Evolutionary conservation across 1,140 invertebrate genomes (phyloP).

Genomic region (Asobara japonica): DNA sequence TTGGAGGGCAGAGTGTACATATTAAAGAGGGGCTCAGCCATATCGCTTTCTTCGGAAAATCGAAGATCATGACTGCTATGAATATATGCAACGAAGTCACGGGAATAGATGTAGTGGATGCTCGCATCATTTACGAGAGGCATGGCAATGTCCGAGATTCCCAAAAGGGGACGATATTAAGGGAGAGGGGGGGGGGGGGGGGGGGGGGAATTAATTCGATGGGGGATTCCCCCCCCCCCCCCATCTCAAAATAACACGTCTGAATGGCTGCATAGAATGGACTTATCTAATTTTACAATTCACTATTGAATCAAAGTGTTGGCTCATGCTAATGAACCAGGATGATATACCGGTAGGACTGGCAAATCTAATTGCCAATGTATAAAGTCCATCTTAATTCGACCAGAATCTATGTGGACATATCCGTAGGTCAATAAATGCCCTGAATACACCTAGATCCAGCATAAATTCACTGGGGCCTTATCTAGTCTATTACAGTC

Average conservation of each 20-base stretch:
- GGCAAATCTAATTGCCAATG: not conserved
- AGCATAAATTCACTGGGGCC: not conserved
- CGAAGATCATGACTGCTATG: not conserved
- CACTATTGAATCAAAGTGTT: too few species aligned
- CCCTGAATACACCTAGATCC: not conserved
- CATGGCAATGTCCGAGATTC: not conserved
- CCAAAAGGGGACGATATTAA: too few species aligned
- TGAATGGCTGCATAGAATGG: too few species aligned
- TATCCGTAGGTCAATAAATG: not conserved
- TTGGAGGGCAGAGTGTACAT: not conserved
- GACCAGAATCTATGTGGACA: not conserved
- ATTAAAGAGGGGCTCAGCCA: not conserved
- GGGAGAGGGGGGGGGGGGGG: too few species aligned
- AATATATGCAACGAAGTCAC: not conserved
- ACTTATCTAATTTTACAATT: too few species aligned
- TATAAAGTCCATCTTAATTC: not conserved
- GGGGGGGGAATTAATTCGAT: too few species aligned
- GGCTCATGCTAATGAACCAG: too few species aligned
- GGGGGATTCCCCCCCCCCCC: too few species aligned
- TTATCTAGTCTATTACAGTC: constrained; percentile 3
- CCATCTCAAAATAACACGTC: too few species aligned
- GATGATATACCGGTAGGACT: not conserved
- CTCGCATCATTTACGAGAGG: not conserved
- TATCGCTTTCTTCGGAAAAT: not conserved
- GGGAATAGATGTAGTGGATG: not conserved